phyloP scores from a whole-genome alignment of 1,140 invertebrate genomes.

The Eumaeus atala region DNA sequence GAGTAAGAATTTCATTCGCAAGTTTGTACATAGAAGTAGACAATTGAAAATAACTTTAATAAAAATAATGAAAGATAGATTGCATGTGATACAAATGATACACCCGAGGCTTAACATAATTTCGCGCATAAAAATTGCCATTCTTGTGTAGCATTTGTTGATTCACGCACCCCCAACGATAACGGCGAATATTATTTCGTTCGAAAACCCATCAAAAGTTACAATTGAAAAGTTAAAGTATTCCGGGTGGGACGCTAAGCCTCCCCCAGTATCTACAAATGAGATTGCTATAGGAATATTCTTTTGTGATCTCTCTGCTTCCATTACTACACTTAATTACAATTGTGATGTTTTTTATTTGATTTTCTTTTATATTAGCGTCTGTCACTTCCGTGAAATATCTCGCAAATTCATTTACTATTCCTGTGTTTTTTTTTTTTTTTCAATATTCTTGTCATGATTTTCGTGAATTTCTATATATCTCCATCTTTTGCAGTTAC shows the following conservation, averaged over 20 bases:
- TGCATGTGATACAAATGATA: constrained; percentile 38
- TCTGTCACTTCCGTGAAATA: too few relatives aligned
- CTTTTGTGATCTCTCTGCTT: constrained; percentile 52
- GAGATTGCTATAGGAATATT: constrained; percentile 63
- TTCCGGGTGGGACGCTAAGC: constrained; percentile 57
- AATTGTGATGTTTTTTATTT: constrained; percentile 9
- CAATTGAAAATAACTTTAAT: too few relatives aligned
- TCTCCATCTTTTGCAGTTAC: too few relatives aligned
- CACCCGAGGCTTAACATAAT: constrained; percentile 56
- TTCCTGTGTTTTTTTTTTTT: too few relatives aligned
- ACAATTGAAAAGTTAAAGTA: constrained; percentile 74
- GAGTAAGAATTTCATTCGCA: too few relatives aligned
- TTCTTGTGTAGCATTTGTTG: constrained; percentile 63
- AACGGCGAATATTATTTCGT: constrained; percentile 68
- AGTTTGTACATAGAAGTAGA: too few relatives aligned
- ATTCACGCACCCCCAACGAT: constrained; percentile 62
- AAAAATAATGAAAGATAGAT: too few relatives aligned
- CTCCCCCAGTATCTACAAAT: constrained; percentile 62
- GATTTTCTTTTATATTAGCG: too few relatives aligned
- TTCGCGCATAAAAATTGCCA: constrained; percentile 67
- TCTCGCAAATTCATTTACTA: too few relatives aligned
- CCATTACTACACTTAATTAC: constrained; percentile 45
- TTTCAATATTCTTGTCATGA: too few relatives aligned
- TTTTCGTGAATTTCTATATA: too few relatives aligned
- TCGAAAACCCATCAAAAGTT: constrained; percentile 73